These are phyloP conservation scores for Pogona vitticeps DNA, from an alignment of 2,113 vertebrate genomes.

Conservation along the genomic window DNA sequence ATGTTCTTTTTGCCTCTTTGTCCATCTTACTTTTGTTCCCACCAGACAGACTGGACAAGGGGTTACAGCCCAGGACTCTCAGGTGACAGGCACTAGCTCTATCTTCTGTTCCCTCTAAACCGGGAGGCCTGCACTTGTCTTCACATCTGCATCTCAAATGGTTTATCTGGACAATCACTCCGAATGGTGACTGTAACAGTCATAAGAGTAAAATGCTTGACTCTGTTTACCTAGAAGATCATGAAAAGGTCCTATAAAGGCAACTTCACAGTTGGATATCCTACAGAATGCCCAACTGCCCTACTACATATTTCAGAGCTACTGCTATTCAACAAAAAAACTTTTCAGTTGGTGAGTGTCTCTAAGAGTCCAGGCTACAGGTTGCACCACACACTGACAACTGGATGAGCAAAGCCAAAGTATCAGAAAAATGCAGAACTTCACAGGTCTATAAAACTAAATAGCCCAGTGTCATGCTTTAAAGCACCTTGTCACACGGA, in stretches of 20 bases:
- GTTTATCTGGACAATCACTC: too few species aligned
- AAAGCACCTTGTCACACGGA: background rate
- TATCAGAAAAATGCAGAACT: conserved; percentile 25
- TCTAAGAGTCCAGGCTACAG: background rate
- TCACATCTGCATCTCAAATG: too few species aligned
- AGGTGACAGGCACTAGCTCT: too few species aligned
- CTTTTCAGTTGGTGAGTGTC: background rate
- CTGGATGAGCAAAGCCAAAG: background rate
- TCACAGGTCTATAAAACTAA: conserved; percentile 30
- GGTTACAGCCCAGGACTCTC: too few species aligned
- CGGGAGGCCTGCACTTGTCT: too few species aligned
- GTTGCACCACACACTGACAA: background rate
- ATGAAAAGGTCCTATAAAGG: background rate
- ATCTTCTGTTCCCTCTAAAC: too few species aligned
- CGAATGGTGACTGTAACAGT: background rate
- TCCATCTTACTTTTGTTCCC: too few species aligned
- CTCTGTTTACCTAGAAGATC: background rate
- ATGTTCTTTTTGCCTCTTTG: too few species aligned
- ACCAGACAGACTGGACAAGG: too few species aligned
- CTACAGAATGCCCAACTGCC: background rate
- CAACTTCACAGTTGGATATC: background rate
- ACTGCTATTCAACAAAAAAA: background rate
- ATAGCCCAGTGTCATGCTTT: conserved; percentile 15
- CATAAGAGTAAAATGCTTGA: background rate
- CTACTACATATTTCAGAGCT: conserved; percentile 8